Evolutionary conservation across 2,888 invertebrate species (phyloP).

Genomic region (Phasia obesa): DNA sequence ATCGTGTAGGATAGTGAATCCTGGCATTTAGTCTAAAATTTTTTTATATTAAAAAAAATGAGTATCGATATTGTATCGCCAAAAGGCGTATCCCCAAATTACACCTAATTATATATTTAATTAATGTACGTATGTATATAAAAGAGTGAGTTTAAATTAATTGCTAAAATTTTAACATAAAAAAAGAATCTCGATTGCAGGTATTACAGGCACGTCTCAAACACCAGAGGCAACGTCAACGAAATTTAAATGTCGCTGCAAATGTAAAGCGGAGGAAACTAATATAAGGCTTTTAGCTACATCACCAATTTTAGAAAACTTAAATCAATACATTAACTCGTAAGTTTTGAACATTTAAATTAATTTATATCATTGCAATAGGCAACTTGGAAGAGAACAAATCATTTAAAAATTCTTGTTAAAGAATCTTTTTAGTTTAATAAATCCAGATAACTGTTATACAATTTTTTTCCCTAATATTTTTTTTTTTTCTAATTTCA

Average conservation of each 20-base stretch:
- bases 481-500: too few relatives aligned
- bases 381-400: not conserved
- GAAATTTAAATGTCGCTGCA: constrained; percentile 68
- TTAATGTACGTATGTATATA: too few relatives aligned
- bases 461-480: too few relatives aligned
- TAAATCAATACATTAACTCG: constrained; percentile 54
- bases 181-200: constrained; percentile 82
- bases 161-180: constrained; percentile 72
- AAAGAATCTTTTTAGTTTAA: too few relatives aligned
- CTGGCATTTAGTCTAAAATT: too few relatives aligned
- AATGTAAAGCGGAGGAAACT: constrained; percentile 76
- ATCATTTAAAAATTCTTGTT: too few relatives aligned
- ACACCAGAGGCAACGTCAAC: constrained; percentile 71
- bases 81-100: too few relatives aligned
- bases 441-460: too few relatives aligned
- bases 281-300: constrained; percentile 34
- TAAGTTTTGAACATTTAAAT: constrained; percentile 40
- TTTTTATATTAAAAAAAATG: too few relatives aligned
- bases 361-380: not conserved
- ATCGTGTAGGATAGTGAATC: too few relatives aligned
- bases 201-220: constrained; percentile 80
- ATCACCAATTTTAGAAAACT: constrained; percentile 49
- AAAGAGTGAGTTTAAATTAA: not conserved
- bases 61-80: too few relatives aligned
- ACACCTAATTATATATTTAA: too few relatives aligned